Percentiles rank a stretch among this genome's conserved stretches.
These are phyloP conservation scores for Cremastobaeus sp. DNA, from an alignment of 2,888 invertebrate genomes.

Conservation along the genomic window DNA sequence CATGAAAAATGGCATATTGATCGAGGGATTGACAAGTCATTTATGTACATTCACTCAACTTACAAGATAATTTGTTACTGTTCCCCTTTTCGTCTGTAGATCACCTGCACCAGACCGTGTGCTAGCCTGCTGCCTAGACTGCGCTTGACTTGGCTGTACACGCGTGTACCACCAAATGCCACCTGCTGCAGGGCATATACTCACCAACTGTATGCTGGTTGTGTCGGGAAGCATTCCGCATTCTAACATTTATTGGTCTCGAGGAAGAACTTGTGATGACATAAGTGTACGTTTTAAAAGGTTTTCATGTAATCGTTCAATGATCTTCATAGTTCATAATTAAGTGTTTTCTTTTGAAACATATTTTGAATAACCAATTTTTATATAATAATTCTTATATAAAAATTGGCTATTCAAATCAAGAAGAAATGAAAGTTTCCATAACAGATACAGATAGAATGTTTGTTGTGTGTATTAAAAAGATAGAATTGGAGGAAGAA, in stretches of 20 bases:
- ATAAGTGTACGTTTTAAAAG: not conserved
- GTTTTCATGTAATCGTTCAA: not conserved
- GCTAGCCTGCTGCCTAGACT: conserved; percentile 46
- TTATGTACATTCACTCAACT: too few species aligned
- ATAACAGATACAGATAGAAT: too few species aligned
- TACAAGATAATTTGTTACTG: conserved; percentile 52
- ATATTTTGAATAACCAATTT: too few species aligned
- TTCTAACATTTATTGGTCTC: conserved; percentile 33
- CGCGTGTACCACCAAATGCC: conserved; percentile 53
- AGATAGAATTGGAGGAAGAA: too few species aligned
- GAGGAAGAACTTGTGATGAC: conserved; percentile 2
- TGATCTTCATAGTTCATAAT: too few species aligned
- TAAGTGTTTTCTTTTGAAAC: too few species aligned
- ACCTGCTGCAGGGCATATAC: conserved; percentile 64
- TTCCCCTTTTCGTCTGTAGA: conserved; percentile 55
- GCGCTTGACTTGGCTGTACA: conserved; percentile 51
- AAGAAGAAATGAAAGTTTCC: too few species aligned
- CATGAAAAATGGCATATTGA: too few species aligned
- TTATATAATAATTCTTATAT: too few species aligned
- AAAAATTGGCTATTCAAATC: too few species aligned
- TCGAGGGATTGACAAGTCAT: too few species aligned
- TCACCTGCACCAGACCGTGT: conserved; percentile 64
- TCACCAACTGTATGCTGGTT: conserved; percentile 53
- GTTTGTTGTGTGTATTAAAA: too few species aligned
- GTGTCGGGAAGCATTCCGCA: conserved; percentile 47